phyloP scores from a whole-genome alignment of 2,113 vertebrate genomes.

The Ptilorrhoa leucosticta region DNA sequence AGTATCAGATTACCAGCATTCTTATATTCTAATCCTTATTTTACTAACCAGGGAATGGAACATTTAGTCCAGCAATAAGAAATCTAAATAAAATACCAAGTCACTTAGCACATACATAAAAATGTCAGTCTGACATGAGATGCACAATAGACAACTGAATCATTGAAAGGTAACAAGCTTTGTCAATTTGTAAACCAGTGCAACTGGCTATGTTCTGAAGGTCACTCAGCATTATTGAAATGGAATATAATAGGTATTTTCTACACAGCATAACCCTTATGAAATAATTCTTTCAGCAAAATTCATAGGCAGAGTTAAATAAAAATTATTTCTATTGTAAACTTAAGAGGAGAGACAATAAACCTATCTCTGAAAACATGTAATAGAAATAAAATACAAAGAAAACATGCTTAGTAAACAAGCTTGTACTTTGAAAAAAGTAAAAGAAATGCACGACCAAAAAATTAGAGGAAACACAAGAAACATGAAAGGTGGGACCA shows the following conservation, averaged over 20 bases:
- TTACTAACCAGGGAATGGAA: background rate
- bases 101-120: background rate
- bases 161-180: background rate
- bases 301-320: background rate
- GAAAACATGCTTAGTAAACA: background rate
- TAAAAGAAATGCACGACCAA: background rate
- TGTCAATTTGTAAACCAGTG: background rate
- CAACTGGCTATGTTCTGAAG: background rate
- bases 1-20: background rate
- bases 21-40: background rate
- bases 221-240: background rate
- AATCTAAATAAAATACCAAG: background rate
- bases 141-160: background rate
- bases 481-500: background rate
- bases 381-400: background rate
- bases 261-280: background rate
- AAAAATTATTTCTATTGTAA: background rate
- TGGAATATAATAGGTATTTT: background rate
- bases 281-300: background rate
- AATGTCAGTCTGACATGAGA: conserved; percentile 9
- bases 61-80: background rate
- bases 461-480: background rate
- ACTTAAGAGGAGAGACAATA: background rate
- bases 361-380: background rate
- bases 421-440: background rate